A percentile compares a stretch with the other conserved stretches of the same genome.
Evolutionary conservation across 2,113 vertebrate genomes (phyloP).

Genomic region (Engystomops pustulosus): DNA sequence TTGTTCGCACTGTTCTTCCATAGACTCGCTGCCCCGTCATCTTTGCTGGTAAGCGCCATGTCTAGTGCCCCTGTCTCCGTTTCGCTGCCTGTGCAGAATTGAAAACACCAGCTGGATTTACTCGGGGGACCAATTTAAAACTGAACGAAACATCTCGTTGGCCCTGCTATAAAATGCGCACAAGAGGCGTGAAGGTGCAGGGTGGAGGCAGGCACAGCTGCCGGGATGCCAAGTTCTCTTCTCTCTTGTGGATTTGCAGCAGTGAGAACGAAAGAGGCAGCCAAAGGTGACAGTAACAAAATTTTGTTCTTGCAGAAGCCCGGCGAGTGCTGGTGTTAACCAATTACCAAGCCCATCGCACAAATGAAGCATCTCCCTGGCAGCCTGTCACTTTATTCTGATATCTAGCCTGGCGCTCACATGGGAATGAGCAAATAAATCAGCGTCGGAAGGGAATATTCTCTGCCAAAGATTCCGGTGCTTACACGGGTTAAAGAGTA

Average conservation of each 20-base stretch:
- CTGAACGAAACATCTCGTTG: conserved; percentile 49
- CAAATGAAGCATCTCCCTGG: conserved; percentile 49
- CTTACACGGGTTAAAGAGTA: neutral
- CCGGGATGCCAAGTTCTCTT: conserved; percentile 27
- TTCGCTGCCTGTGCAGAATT: conserved; percentile 53
- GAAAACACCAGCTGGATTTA: conserved; percentile 54
- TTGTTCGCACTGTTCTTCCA: neutral
- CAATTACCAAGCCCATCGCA: conserved; percentile 48
- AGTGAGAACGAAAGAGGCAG: conserved; percentile 36
- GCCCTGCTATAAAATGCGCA: conserved; percentile 51
- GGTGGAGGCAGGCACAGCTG: conserved; percentile 53
- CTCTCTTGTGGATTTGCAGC: conserved; percentile 38
- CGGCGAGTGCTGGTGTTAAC: conserved; percentile 20
- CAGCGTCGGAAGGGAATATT: neutral
- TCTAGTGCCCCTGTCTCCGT: conserved; percentile 33
- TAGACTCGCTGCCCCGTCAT: conserved; percentile 10
- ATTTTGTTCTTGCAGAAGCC: conserved; percentile 40
- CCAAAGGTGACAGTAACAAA: conserved; percentile 56
- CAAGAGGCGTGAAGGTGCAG: conserved; percentile 47
- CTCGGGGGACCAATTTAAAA: conserved; percentile 56
- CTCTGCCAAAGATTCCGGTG: neutral
- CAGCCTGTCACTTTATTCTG: conserved; percentile 43
- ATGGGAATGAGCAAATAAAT: conserved; percentile 16
- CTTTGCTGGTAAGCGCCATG: conserved; percentile 9
- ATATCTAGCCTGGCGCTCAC: neutral